phyloP scores from a whole-genome alignment of 2,797 vertebrate species.

The Odontamblyopus lacepedii region DNA sequence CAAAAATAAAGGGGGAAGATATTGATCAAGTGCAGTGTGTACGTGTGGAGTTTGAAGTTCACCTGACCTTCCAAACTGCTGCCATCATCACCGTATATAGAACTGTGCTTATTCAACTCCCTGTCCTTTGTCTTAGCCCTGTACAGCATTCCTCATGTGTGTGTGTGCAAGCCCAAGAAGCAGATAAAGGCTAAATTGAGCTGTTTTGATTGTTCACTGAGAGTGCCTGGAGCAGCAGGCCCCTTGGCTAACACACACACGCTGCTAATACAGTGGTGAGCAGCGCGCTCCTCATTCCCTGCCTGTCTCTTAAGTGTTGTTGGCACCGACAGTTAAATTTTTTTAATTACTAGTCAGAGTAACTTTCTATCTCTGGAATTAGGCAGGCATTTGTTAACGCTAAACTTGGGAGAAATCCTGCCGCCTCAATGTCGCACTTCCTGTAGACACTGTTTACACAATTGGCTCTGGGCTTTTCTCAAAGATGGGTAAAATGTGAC shows the following conservation, averaged over 20 bases:
- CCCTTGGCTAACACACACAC: slow-evolving; percentile 53
- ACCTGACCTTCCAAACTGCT: slow-evolving; percentile 73
- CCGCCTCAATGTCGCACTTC: slow-evolving; percentile 49
- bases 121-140: slow-evolving; percentile 63
- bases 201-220: slow-evolving; percentile 79
- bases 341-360: slow-evolving; percentile 80
- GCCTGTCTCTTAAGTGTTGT: slow-evolving; percentile 71
- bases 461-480: slow-evolving; percentile 48
- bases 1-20: slow-evolving; percentile 38
- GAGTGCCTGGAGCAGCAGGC: slow-evolving; percentile 69
- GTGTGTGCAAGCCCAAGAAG: slow-evolving; percentile 57
- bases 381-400: slow-evolving; percentile 65
- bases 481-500: slow-evolving; percentile 28
- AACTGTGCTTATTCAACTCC: slow-evolving; percentile 44
- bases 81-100: slow-evolving; percentile 61
- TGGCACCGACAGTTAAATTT: slow-evolving; percentile 72
- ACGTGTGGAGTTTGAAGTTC: slow-evolving; percentile 65
- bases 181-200: slow-evolving; percentile 81
- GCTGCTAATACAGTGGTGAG: slow-evolving; percentile 27
- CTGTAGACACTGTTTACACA: slow-evolving; percentile 57
- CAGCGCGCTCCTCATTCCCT: slow-evolving; percentile 42
- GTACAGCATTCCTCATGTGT: slow-evolving; percentile 32
- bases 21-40: slow-evolving; percentile 67
- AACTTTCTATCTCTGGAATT: slow-evolving; percentile 71
- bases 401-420: slow-evolving; percentile 52